Evolutionary conservation across 1,140 invertebrate genomes (phyloP).

Genomic region (Megathymus violae): DNA sequence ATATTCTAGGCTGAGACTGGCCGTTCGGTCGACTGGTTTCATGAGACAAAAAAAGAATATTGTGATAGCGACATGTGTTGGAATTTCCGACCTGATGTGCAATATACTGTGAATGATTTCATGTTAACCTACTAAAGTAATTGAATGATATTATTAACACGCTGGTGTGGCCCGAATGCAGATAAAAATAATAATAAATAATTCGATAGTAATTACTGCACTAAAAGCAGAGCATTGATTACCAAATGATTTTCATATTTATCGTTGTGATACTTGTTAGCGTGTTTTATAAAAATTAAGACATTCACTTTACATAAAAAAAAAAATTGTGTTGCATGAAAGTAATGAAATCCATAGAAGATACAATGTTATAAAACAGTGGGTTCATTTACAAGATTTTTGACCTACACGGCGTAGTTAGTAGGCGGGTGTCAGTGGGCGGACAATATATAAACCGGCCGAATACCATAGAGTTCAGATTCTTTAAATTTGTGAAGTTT

Average conservation of each 20-base stretch:
- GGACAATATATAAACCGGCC: neutral
- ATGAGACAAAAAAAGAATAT: slow-evolving; percentile 20
- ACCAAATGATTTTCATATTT: too few relatives aligned
- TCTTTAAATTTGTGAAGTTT: too few relatives aligned
- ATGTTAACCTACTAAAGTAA: neutral
- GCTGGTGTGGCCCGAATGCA: too few relatives aligned
- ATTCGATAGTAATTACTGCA: too few relatives aligned
- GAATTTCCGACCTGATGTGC: slow-evolving; percentile 28
- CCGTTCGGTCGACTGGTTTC: slow-evolving; percentile 8
- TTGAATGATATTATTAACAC: too few relatives aligned
- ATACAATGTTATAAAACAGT: slow-evolving; percentile 1
- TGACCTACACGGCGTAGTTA: slow-evolving; percentile 3
- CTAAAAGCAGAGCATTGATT: too few relatives aligned
- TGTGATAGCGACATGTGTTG: slow-evolving; percentile 14
- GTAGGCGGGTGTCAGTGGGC: slow-evolving; percentile 12
- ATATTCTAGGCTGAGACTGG: neutral
- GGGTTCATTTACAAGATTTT: slow-evolving; percentile 2
- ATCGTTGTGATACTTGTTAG: too few relatives aligned
- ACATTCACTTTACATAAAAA: too few relatives aligned
- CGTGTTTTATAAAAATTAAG: too few relatives aligned
- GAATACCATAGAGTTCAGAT: too few relatives aligned
- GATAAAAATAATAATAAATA: too few relatives aligned
- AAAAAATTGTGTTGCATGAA: too few relatives aligned
- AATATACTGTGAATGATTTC: slow-evolving; percentile 3
- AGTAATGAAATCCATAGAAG: neutral